Evolutionary conservation across 2,888 invertebrate genomes (phyloP).

Genomic region (Ennomos erosarius): DNA sequence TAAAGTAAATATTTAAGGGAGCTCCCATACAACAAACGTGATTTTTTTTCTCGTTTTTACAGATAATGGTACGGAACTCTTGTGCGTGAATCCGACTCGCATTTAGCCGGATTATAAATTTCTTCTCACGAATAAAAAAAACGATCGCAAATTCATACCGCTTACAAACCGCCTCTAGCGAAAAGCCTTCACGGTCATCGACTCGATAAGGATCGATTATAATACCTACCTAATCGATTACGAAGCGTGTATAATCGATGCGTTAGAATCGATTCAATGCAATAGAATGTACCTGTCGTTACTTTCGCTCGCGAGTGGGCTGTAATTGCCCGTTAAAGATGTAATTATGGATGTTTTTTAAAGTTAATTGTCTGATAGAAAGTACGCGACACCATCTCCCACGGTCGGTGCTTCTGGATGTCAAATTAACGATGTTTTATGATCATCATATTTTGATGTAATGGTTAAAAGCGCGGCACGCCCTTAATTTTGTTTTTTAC

Average conservation of each 20-base stretch:
- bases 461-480: slow-evolving; percentile 2
- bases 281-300: slow-evolving; percentile 43
- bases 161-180: slow-evolving; percentile 40
- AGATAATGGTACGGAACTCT: no score
- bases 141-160: slow-evolving; percentile 25
- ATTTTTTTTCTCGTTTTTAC: no score
- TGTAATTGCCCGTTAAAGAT: slow-evolving; percentile 44
- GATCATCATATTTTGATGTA: slow-evolving; percentile 12
- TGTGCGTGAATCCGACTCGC: no score
- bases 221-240: slow-evolving; percentile 51
- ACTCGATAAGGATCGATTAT: slow-evolving; percentile 53
- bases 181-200: slow-evolving; percentile 33
- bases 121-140: slow-evolving; percentile 32
- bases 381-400: slow-evolving; percentile 35
- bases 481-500: no score
- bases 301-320: slow-evolving; percentile 53
- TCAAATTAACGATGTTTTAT: slow-evolving; percentile 23
- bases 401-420: slow-evolving; percentile 37
- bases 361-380: slow-evolving; percentile 42
- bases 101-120: no score
- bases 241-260: slow-evolving; percentile 56
- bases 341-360: slow-evolving; percentile 40
- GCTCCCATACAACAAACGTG: no score
- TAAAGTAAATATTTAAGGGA: no score
- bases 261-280: slow-evolving; percentile 55